A percentile compares a stretch with the other conserved stretches of the same genome.
Conservation (phyloP, 1,140 invertebrate species). For the Plodia interpunctella region DNA sequence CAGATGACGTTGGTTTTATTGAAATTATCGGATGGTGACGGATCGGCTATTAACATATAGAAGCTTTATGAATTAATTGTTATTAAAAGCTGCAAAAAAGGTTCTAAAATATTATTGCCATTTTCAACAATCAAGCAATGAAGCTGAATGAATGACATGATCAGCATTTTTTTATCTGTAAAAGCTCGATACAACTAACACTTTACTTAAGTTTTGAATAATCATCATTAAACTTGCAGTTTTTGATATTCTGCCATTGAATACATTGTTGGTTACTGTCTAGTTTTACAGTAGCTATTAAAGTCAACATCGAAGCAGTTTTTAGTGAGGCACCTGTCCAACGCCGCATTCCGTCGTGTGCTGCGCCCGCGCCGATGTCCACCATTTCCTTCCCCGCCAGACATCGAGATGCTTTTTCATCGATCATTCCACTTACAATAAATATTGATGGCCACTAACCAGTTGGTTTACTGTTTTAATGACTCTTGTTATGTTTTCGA, state of each 20-base stretch:
- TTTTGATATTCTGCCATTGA: too few species aligned
- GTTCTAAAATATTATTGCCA: too few species aligned
- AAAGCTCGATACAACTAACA: too few species aligned
- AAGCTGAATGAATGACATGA: too few species aligned
- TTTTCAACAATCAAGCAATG: too few species aligned
- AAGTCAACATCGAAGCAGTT: neutral
- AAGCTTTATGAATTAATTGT: too few species aligned
- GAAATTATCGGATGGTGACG: neutral
- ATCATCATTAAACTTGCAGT: too few species aligned
- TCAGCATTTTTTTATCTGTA: too few species aligned
- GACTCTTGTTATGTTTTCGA: neutral
- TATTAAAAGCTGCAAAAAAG: too few species aligned
- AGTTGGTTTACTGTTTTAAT: conserved; percentile 4
- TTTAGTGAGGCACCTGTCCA: conserved; percentile 5
- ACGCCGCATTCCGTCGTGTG: conserved; percentile 45
- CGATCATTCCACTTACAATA: conserved; percentile 27
- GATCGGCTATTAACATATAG: too few species aligned
- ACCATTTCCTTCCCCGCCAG: conserved; percentile 38
- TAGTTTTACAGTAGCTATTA: neutral
- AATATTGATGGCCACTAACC: conserved; percentile 32
- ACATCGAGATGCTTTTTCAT: conserved; percentile 26
- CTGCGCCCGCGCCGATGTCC: conserved; percentile 14
- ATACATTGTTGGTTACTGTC: neutral
- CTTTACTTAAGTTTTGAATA: too few species aligned
- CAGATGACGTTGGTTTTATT: neutral